Evolutionary conservation across 1,140 invertebrate species (phyloP).

Genomic region (Drosophila kepulauana): DNA sequence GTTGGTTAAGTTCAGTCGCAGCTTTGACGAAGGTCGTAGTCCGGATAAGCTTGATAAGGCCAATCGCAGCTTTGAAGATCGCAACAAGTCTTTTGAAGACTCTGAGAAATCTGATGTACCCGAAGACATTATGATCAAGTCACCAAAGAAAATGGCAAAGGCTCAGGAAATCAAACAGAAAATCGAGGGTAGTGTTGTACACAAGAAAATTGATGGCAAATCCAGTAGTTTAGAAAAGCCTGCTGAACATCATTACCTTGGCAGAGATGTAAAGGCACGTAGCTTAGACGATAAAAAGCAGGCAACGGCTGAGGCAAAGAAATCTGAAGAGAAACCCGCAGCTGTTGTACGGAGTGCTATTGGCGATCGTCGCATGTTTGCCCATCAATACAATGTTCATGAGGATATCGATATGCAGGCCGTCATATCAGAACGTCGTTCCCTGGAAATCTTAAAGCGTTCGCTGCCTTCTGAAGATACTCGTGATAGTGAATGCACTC

Average conservation of each 20-base stretch:
- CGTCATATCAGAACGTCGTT: slow-evolving; percentile 87
- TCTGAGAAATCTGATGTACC: slow-evolving; percentile 86
- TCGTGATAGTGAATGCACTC: slow-evolving; percentile 74
- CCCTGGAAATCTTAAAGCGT: slow-evolving; percentile 85
- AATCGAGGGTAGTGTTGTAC: slow-evolving; percentile 87
- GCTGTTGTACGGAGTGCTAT: slow-evolving; percentile 63
- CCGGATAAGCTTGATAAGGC: slow-evolving; percentile 86
- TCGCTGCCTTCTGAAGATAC: slow-evolving; percentile 81
- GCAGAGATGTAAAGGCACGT: slow-evolving; percentile 87
- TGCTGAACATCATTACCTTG: slow-evolving; percentile 82
- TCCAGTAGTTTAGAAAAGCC: slow-evolving; percentile 87
- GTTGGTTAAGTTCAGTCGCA: slow-evolving; percentile 88
- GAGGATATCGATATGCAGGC: slow-evolving; percentile 87
- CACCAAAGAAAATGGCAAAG: slow-evolving; percentile 87
- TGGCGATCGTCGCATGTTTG: slow-evolving; percentile 82
- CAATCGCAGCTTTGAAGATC: slow-evolving; percentile 88
- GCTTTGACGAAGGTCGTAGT: slow-evolving; percentile 88
- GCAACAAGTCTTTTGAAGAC: slow-evolving; percentile 87
- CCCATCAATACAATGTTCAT: slow-evolving; percentile 77
- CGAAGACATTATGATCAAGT: slow-evolving; percentile 86
- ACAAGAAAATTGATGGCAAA: slow-evolving; percentile 86
- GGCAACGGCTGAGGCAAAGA: slow-evolving; percentile 59
- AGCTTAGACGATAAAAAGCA: slow-evolving; percentile 86
- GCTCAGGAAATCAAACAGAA: slow-evolving; percentile 88
- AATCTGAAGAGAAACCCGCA: slow-evolving; percentile 67